These are phyloP conservation scores for Myotis daubentonii DNA, from an alignment of 2,797 vertebrate genomes.

Conservation along the genomic window DNA sequence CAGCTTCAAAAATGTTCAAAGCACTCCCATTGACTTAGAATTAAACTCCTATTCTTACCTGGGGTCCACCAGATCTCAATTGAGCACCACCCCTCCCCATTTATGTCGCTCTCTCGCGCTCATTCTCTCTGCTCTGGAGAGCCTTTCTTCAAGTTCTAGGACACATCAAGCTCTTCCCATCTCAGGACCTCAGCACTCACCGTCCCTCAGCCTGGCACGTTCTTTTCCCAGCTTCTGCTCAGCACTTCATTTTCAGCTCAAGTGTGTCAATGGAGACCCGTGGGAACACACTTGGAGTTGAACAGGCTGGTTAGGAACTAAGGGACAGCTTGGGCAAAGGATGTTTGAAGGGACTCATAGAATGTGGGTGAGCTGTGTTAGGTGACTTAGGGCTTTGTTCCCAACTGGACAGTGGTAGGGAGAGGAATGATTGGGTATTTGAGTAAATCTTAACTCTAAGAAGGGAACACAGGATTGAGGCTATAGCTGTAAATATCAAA, in stretches of 20 bases:
- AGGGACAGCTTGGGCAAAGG: not conserved
- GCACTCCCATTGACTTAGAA: not conserved
- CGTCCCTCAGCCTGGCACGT: not conserved
- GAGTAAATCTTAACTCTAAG: not conserved
- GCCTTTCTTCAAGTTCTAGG: not conserved
- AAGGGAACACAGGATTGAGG: not conserved
- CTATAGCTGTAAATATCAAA: not conserved
- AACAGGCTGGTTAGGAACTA: not conserved
- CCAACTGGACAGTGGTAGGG: not conserved
- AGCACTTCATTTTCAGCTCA: not conserved
- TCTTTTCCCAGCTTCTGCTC: not conserved
- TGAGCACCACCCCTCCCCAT: rapidly evolving
- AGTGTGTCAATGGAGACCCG: not conserved
- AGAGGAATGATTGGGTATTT: not conserved
- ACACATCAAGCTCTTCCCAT: not conserved
- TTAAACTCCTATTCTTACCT: not conserved
- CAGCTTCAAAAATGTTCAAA: not conserved
- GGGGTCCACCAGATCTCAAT: not conserved
- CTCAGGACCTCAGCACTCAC: not conserved
- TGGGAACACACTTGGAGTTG: not conserved
- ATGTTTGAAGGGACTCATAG: not conserved
- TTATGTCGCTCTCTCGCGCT: not conserved
- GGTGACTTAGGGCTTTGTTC: not conserved
- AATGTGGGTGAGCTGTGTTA: rapidly evolving
- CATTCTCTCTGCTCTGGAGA: not conserved